Evolutionary conservation across 2,113 vertebrate genomes (phyloP), one percentile per base, ranked within the genome.

Genomic region (Petaurus breviceps): DNA sequence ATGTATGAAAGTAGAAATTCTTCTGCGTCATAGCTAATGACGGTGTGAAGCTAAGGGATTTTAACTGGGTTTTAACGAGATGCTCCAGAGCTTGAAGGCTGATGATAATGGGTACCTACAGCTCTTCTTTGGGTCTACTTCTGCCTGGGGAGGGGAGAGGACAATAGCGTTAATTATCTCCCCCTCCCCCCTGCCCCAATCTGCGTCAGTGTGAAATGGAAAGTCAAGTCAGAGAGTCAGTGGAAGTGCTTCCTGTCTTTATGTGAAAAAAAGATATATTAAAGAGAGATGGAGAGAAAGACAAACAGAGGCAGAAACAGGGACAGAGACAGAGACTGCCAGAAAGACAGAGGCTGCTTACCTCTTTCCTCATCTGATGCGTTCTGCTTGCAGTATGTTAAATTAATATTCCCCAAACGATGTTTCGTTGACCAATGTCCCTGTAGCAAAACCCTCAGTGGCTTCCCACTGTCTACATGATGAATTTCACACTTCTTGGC

Each of bases 171-270:
- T 93, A 68, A 49, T 57, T 92, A 49, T 49, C 47, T 49, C 47
- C 93, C 49, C 24, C 94, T 95, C 89, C 95, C 1, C 54, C 91
- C 93, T 22, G n/a, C 11, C 31, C 28, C 14, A 91, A 94, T 95
- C 93, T 96, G 16, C 51, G 94, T 51, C 31, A 95, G 92, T 93
- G 52, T 19, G 96, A 96, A 97, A 97, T 6, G 16, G 95, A 94
- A 97, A 97, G 94, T 97, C 54, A 97, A 95, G 49, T 96, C 92
- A 94, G 95, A 43, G 19, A 84, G 37, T 92, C 43, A 93, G 90
- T 46, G 90, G 61, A 92, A 92, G 51, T 94, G 31, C 51, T 98
- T 98, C 96, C 95, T 96, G 94, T 97, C 89, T 97, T 95, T 53
- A 93, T 96, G 84, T 11, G 90, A 89, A 89, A 97, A 96, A 93